These are phyloP conservation scores for Nesospiza acunhae DNA, from an alignment of 2,113 vertebrate genomes.

Conservation along the genomic window DNA sequence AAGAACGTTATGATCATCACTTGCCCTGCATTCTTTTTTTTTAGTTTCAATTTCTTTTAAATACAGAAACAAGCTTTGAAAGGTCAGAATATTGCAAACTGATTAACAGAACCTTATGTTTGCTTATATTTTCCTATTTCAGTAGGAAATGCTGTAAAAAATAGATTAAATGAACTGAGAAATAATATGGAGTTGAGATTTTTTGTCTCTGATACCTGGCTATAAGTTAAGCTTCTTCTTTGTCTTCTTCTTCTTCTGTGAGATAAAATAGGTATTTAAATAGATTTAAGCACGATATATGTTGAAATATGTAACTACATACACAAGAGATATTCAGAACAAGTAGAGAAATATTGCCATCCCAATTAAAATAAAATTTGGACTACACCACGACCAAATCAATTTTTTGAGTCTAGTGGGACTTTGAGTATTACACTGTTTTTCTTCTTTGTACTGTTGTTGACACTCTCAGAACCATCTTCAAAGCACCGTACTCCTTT, in stretches of 20 bases:
- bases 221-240: background rate
- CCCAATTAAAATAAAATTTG: background rate
- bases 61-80: background rate
- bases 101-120: background rate
- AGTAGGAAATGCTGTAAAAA: background rate
- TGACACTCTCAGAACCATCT: slow-evolving; percentile 64
- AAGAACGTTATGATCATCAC: background rate
- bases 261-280: background rate
- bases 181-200: background rate
- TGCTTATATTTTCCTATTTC: background rate
- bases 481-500: slow-evolving; percentile 70
- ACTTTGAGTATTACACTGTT: slow-evolving; percentile 20
- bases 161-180: background rate
- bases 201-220: background rate
- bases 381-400: background rate
- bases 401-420: slow-evolving; percentile 6
- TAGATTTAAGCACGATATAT: background rate
- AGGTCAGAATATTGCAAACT: background rate
- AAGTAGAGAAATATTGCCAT: background rate
- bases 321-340: background rate
- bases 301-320: background rate
- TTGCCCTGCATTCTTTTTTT: background rate
- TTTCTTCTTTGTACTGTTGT: slow-evolving; percentile 58
- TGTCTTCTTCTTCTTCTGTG: background rate
- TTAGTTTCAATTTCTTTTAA: background rate